Conservation (phyloP, 2,888 invertebrate genomes). For the Steromphala cineraria region DNA sequence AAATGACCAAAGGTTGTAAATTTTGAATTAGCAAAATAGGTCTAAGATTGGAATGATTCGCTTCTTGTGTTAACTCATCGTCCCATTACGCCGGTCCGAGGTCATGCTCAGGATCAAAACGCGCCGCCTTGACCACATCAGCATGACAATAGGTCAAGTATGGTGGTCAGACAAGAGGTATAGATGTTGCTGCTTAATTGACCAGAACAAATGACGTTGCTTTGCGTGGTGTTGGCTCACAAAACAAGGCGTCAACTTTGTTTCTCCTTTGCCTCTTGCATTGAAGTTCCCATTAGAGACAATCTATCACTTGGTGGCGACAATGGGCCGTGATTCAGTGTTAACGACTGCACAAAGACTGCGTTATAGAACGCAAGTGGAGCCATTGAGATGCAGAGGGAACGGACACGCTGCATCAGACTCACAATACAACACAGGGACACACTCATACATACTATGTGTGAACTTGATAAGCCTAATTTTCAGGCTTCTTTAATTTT, state of each 20-base stretch:
- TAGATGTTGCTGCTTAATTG: constrained; percentile 10
- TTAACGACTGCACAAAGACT: background rate
- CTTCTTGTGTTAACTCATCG: background rate
- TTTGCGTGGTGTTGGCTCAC: background rate
- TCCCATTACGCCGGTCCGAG: background rate
- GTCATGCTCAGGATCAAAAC: background rate
- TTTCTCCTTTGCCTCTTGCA: background rate
- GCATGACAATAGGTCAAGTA: background rate
- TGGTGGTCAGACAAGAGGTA: background rate
- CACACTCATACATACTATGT: background rate
- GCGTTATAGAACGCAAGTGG: background rate
- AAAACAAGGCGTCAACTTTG: constrained; percentile 1
- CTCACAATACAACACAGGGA: background rate
- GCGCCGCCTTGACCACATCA: background rate
- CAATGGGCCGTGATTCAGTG: background rate
- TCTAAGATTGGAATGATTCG: background rate
- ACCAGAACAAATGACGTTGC: constrained; percentile 5
- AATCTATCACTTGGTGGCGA: constrained; percentile 1
- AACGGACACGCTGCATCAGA: background rate
- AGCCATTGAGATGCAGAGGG: background rate
- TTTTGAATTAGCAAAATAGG: background rate
- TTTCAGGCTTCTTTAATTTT: constrained; percentile 5
- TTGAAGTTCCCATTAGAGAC: constrained; percentile 14
- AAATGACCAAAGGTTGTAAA: constrained; percentile 17
- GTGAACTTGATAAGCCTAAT: background rate